These are phyloP conservation scores for Ceraclea dissimilis DNA, from an alignment of 2,888 invertebrate species.

Conservation along the genomic window DNA sequence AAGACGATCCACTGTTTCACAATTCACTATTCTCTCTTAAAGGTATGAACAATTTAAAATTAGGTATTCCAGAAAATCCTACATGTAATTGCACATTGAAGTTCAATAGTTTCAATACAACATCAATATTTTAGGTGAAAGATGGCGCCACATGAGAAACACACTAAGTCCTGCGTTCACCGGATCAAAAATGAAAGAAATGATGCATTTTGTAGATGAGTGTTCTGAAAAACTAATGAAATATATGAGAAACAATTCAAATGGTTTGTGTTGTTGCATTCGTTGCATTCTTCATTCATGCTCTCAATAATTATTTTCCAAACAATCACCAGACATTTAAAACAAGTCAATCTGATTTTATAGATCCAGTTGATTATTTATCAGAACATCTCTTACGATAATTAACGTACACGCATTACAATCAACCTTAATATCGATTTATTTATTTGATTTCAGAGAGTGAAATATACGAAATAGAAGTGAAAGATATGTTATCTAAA, in stretches of 20 bases:
- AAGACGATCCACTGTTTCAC: constrained; percentile 7
- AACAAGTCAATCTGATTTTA: no score
- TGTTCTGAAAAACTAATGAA: constrained; percentile 9
- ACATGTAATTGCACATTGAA: no score
- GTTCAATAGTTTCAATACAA: background rate
- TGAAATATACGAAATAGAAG: constrained; percentile 22
- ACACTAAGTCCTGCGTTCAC: constrained; percentile 32
- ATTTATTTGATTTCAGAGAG: no score
- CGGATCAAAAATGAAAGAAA: constrained; percentile 30
- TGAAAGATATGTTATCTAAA: constrained; percentile 30
- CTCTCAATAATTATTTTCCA: background rate
- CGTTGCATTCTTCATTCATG: no score
- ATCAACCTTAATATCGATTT: no score
- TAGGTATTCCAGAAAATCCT: no score
- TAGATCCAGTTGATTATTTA: no score
- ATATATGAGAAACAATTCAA: constrained; percentile 2
- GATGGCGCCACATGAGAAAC: constrained; percentile 31
- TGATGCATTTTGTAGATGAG: constrained; percentile 26
- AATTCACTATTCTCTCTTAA: background rate
- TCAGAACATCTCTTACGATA: no score
- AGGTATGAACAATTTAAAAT: background rate
- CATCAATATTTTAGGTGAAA: constrained; percentile 23
- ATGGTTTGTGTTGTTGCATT: background rate
- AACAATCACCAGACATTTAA: no score
- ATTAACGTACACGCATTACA: no score